phyloP scores from a whole-genome alignment of 1,140 invertebrate species.

The Drosophila sulfurigaster region DNA sequence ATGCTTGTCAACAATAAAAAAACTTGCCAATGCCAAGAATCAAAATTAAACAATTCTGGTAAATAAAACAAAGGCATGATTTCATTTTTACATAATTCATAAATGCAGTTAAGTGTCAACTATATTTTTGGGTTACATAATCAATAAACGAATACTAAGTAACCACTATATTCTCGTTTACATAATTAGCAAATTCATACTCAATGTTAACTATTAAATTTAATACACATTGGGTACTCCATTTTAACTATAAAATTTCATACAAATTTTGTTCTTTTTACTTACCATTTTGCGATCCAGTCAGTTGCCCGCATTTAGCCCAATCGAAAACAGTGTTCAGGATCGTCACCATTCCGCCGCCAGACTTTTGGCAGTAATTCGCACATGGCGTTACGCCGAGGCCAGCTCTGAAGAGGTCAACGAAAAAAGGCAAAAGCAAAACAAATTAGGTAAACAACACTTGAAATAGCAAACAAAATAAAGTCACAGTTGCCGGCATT shows the following conservation, averaged over 20 bases:
- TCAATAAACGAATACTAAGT: too few relatives aligned
- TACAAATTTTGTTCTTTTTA: background rate
- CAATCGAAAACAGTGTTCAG: conserved; percentile 63
- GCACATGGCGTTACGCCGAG: conserved; percentile 71
- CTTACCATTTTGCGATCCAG: conserved; percentile 74
- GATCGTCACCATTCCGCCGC: conserved; percentile 44
- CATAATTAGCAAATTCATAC: too few relatives aligned
- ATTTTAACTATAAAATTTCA: too few relatives aligned
- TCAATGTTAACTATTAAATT: too few relatives aligned
- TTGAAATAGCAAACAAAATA: conserved; percentile 25
- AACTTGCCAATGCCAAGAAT: too few relatives aligned
- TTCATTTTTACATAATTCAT: too few relatives aligned
- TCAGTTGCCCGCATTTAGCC: conserved; percentile 70
- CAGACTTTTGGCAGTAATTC: conserved; percentile 57
- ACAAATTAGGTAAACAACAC: conserved; percentile 19
- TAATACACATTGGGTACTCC: too few relatives aligned
- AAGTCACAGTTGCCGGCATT: conserved; percentile 10
- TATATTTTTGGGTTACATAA: too few relatives aligned
- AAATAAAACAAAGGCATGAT: too few relatives aligned
- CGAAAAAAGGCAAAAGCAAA: conserved; percentile 11
- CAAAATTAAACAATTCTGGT: accelerated
- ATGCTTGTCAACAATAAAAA: too few relatives aligned
- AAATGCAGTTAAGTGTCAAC: too few relatives aligned
- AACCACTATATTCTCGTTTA: too few relatives aligned
- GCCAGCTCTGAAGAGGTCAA: conserved; percentile 67